phyloP scores from a whole-genome alignment of 2,888 invertebrate genomes.

The Microplitis manilae region DNA sequence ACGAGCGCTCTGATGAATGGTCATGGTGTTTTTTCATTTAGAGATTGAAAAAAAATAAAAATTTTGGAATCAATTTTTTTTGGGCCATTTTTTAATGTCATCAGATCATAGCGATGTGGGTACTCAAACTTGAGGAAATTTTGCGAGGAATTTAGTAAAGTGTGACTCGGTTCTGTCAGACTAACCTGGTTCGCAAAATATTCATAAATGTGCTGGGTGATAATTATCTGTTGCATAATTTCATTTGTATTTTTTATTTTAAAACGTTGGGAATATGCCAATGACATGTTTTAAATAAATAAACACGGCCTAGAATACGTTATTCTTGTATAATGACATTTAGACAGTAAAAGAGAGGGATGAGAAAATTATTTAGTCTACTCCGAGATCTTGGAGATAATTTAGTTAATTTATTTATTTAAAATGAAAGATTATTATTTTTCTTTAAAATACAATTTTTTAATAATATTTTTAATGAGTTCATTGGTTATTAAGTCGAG shows the following conservation, averaged over 20 bases:
- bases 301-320: not conserved
- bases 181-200: no score
- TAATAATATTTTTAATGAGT: constrained; percentile 51
- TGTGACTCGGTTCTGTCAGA: no score
- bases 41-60: no score
- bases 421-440: not conserved
- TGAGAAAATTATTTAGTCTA: constrained; percentile 10
- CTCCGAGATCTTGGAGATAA: not conserved
- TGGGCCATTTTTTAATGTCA: no score
- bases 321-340: not conserved
- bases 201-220: not conserved
- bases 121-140: no score
- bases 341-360: not conserved
- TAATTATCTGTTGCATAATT: not conserved
- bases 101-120: no score
- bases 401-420: no score
- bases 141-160: no score
- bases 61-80: no score
- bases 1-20: no score
- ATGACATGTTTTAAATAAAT: not conserved
- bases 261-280: not conserved
- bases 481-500: constrained; percentile 19
- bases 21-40: no score
- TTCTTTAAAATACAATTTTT: constrained; percentile 27
- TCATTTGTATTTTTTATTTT: not conserved